Evolutionary conservation across 1,140 invertebrate species (phyloP).

Genomic region (Saccostrea echinata): DNA sequence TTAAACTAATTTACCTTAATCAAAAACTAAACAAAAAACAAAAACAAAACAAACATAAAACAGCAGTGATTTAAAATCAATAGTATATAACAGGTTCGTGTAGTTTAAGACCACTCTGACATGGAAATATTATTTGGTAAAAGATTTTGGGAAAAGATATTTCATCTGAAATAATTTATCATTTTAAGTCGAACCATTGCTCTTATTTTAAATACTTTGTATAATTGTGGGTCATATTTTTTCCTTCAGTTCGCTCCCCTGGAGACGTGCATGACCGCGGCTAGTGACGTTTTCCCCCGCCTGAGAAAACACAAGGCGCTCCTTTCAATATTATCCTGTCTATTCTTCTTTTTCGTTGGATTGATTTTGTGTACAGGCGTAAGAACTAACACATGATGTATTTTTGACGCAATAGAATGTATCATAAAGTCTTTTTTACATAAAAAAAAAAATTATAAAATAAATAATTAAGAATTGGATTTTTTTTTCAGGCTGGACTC

Average conservation of each 20-base stretch:
- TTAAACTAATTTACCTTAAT: not conserved
- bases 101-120: too few relatives aligned
- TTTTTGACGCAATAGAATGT: too few relatives aligned
- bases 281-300: not conserved
- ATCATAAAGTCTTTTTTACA: too few relatives aligned
- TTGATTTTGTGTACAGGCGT: not conserved
- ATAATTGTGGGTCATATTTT: not conserved
- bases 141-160: too few relatives aligned
- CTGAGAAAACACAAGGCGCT: not conserved
- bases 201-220: not conserved
- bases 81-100: too few relatives aligned
- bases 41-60: not conserved
- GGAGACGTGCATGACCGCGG: not conserved
- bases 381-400: not conserved
- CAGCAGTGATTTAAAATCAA: too few relatives aligned
- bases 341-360: not conserved
- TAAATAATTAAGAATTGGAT: too few relatives aligned
- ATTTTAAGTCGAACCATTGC: not conserved
- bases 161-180: too few relatives aligned
- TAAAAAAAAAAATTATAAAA: too few relatives aligned
- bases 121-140: too few relatives aligned
- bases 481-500: conserved; percentile 24
- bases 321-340: not conserved
- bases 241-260: not conserved
- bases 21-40: not conserved